A percentile compares a stretch with the other conserved stretches of the same genome.
Conservation (phyloP, 2,888 invertebrate genomes). For the Ornithoptera priamus region DNA sequence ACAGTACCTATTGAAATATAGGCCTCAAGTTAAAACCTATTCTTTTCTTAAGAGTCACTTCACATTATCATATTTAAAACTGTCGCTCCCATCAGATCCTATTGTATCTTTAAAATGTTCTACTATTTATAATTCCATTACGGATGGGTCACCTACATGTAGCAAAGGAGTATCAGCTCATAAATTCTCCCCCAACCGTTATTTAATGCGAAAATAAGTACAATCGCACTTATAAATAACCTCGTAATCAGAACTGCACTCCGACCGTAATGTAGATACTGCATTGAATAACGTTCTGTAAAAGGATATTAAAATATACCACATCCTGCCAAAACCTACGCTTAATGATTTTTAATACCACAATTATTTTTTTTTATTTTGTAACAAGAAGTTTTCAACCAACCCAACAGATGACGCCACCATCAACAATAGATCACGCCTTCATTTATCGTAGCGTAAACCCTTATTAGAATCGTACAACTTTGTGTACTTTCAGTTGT, state of each 20-base stretch:
- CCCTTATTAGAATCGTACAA: too few relatives aligned
- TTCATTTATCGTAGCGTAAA: too few relatives aligned
- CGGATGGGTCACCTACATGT: neutral
- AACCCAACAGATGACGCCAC: too few relatives aligned
- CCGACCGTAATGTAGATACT: neutral
- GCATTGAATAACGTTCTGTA: neutral
- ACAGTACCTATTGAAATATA: too few relatives aligned
- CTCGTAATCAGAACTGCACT: conserved; percentile 7
- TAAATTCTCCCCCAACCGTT: neutral
- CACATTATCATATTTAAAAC: too few relatives aligned
- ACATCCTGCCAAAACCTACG: neutral
- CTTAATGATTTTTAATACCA: neutral
- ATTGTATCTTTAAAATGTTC: neutral
- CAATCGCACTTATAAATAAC: conserved; percentile 8
- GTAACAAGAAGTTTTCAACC: too few relatives aligned
- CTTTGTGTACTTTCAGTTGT: too few relatives aligned
- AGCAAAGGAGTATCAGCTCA: neutral
- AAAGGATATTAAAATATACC: conserved; percentile 9
- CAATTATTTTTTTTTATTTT: neutral
- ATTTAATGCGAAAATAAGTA: conserved; percentile 1
- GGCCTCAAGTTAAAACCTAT: too few relatives aligned
- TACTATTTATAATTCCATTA: neutral
- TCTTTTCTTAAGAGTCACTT: too few relatives aligned
- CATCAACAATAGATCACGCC: too few relatives aligned
- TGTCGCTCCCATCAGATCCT: too few relatives aligned